A percentile compares a stretch with the other conserved stretches of the same genome.
These are phyloP conservation scores for Asbolus verrucosus DNA, from an alignment of 1,140 invertebrate genomes.

Conservation along the genomic window DNA sequence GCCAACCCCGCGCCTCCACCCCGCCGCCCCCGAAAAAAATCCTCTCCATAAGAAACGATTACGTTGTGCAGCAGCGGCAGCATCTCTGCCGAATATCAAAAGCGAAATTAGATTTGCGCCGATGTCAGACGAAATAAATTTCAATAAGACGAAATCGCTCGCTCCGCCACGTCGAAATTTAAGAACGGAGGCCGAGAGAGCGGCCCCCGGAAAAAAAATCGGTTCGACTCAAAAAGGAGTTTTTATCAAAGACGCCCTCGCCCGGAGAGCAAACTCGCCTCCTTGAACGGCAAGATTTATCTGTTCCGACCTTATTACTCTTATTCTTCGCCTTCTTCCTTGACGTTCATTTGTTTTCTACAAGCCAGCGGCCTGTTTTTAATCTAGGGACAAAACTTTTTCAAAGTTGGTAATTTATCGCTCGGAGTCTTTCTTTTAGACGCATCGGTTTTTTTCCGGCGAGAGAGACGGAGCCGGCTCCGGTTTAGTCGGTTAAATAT, in stretches of 20 bases:
- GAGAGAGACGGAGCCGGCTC: background rate
- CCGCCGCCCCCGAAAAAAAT: no score
- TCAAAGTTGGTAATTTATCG: constrained; percentile 61
- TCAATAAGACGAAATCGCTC: no score
- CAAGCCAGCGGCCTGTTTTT: constrained; percentile 63
- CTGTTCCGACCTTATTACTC: constrained; percentile 62
- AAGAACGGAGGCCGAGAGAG: background rate
- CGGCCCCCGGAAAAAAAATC: background rate
- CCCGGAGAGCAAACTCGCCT: background rate
- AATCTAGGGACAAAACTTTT: constrained; percentile 62
- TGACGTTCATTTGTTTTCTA: constrained; percentile 64
- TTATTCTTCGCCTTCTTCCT: constrained; percentile 60
- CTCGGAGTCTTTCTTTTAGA: constrained; percentile 10
- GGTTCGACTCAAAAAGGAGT: background rate
- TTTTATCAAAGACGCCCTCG: background rate
- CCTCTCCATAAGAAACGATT: no score
- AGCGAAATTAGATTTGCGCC: no score
- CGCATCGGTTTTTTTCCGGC: background rate
- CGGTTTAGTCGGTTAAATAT: no score
- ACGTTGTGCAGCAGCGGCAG: no score
- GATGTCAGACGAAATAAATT: no score
- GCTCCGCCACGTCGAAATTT: background rate
- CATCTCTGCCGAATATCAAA: no score
- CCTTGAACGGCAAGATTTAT: constrained; percentile 58
- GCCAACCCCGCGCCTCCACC: no score